These are phyloP conservation scores for Dendrolimus houi DNA, from an alignment of 2,888 invertebrate genomes.

Conservation along the genomic window DNA sequence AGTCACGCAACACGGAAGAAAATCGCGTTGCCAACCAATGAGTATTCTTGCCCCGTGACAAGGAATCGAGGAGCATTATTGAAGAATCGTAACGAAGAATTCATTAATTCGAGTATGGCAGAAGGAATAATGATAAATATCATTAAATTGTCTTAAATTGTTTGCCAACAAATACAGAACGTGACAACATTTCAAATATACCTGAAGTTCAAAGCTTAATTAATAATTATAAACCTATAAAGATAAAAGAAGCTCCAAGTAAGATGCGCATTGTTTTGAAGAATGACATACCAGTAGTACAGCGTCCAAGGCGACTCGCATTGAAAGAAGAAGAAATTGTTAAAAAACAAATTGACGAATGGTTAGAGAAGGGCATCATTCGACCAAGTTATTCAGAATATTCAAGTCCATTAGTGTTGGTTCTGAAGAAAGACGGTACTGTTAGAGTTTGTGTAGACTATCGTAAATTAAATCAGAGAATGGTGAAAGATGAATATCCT, in stretches of 20 bases:
- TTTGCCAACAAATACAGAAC: no score
- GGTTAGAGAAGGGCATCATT: no score
- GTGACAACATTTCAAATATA: background rate
- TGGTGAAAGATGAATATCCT: slow-evolving; percentile 12
- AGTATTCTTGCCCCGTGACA: no score
- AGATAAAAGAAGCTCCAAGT: slow-evolving; percentile 14
- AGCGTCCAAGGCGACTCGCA: slow-evolving; percentile 5
- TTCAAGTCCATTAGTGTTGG: slow-evolving; percentile 14
- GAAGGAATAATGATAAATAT: background rate
- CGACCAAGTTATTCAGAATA: slow-evolving; percentile 13
- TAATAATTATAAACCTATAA: slow-evolving; percentile 8
- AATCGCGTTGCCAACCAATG: no score
- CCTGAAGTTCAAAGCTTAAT: slow-evolving; percentile 2
- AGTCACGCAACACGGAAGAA: no score
- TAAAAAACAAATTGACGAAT: no score
- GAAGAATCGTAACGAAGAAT: no score
- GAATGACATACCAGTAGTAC: slow-evolving; percentile 15
- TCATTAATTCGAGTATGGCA: no score
- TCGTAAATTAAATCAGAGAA: slow-evolving; percentile 12
- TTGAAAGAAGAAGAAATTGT: no score
- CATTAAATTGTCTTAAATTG: no score
- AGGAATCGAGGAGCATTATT: no score
- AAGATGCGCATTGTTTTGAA: slow-evolving; percentile 15
- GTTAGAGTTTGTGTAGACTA: slow-evolving; percentile 32
- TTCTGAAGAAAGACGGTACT: slow-evolving; percentile 14